Percentiles rank a stretch among this genome's conserved stretches.
Conservation (phyloP, 2,113 vertebrate genomes). For the Furnarius figulus region DNA sequence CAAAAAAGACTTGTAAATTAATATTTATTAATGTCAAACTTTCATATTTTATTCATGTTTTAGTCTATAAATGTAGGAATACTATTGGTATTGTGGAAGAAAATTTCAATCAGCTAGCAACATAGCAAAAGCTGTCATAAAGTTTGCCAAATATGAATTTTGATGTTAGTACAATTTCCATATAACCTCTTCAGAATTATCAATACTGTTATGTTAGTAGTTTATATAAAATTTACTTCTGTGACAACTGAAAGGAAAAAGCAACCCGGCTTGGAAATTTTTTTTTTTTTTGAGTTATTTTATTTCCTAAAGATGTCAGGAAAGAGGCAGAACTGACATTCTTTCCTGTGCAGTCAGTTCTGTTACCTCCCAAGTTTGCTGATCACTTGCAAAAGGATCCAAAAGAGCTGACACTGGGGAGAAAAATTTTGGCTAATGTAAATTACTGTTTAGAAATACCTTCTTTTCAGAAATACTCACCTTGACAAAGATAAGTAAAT, state of each 20-base stretch:
- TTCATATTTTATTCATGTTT: slow-evolving; percentile 35
- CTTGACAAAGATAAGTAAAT: neutral
- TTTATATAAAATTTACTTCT: slow-evolving; percentile 33
- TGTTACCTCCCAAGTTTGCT: neutral
- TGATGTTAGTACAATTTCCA: slow-evolving; percentile 41
- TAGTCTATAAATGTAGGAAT: neutral
- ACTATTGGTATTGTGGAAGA: slow-evolving; percentile 32
- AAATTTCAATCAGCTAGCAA: slow-evolving; percentile 5
- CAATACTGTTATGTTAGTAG: neutral
- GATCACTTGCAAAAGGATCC: neutral
- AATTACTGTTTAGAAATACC: neutral
- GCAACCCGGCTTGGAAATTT: neutral
- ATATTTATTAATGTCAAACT: slow-evolving; percentile 38
- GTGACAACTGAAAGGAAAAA: neutral
- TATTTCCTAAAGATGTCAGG: neutral
- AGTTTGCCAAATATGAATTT: neutral
- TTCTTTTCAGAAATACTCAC: neutral
- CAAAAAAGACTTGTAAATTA: slow-evolving; percentile 2
- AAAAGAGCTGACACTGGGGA: neutral
- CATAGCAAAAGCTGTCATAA: slow-evolving; percentile 9
- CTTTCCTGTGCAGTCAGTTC: neutral
- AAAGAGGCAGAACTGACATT: neutral
- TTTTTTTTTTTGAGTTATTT: neutral
- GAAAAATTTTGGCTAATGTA: neutral
- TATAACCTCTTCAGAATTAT: slow-evolving; percentile 57